A percentile compares a stretch with the other conserved stretches of the same genome.
Conservation (phyloP, 2,888 invertebrate species). For the Neoaliturus tenellus region DNA sequence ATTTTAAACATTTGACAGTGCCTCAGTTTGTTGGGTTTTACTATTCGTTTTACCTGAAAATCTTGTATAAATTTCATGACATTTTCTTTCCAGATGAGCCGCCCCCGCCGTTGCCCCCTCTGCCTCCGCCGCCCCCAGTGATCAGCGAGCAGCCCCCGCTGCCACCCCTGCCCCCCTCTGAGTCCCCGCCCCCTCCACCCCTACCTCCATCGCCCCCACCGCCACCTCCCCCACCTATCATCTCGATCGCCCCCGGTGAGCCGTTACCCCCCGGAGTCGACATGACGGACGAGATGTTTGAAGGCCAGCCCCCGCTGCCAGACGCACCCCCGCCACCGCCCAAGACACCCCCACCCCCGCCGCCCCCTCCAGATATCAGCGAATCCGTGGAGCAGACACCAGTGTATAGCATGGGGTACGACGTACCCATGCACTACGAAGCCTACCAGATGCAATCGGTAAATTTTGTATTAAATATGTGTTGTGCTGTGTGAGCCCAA, state of each 20-base stretch:
- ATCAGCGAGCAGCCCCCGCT: slow-evolving; percentile 15
- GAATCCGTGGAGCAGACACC: neutral
- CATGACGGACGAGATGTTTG: slow-evolving; percentile 70
- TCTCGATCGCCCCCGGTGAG: slow-evolving; percentile 68
- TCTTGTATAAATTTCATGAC: too few relatives aligned
- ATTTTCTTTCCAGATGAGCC: neutral
- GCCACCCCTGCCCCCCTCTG: slow-evolving; percentile 26
- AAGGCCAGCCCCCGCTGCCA: slow-evolving; percentile 57
- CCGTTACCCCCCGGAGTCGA: slow-evolving; percentile 77
- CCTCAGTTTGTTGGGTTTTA: too few relatives aligned
- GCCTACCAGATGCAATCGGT: slow-evolving; percentile 66
- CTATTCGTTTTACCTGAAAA: too few relatives aligned
- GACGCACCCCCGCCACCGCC: slow-evolving; percentile 66
- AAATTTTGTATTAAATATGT: neutral
- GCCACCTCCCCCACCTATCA: slow-evolving; percentile 58
- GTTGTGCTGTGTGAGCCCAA: too few relatives aligned
- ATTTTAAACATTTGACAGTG: too few relatives aligned
- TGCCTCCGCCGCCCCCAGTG: slow-evolving; percentile 28
- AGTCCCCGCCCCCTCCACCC: slow-evolving; percentile 60
- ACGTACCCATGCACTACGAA: slow-evolving; percentile 54
- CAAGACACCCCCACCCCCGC: slow-evolving; percentile 64
- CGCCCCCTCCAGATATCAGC: slow-evolving; percentile 67
- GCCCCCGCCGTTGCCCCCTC: slow-evolving; percentile 28
- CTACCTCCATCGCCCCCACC: slow-evolving; percentile 61
- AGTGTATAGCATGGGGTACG: slow-evolving; percentile 32